A percentile compares a stretch with the other conserved stretches of the same genome.
These are phyloP conservation scores for Empis stercorea DNA, from an alignment of 2,888 invertebrate genomes.

Conservation along the genomic window DNA sequence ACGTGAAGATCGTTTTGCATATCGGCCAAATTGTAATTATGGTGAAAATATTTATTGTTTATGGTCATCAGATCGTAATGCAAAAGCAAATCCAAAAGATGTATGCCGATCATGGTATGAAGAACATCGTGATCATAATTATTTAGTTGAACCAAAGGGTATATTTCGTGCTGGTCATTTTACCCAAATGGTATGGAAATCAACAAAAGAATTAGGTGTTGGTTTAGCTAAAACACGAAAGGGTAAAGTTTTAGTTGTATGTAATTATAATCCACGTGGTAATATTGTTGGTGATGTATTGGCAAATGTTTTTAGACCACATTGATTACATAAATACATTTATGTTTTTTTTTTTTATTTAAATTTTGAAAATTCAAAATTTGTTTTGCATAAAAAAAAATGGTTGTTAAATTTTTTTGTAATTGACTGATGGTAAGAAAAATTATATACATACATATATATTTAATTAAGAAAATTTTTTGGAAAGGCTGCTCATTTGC, in stretches of 20 bases:
- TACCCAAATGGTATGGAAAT: constrained; percentile 61
- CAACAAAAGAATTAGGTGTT: constrained; percentile 53
- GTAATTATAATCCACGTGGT: constrained; percentile 21
- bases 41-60: constrained; percentile 48
- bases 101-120: constrained; percentile 45
- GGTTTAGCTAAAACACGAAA: constrained; percentile 57
- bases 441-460: too few species aligned
- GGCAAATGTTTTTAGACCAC: constrained; percentile 18
- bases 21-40: constrained; percentile 49
- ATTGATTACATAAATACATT: constrained; percentile 5
- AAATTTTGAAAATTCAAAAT: too few species aligned
- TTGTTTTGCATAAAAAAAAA: too few species aligned
- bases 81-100: constrained; percentile 39
- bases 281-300: constrained; percentile 21
- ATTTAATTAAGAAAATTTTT: too few species aligned
- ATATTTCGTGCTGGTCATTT: constrained; percentile 49
- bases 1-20: constrained; percentile 48
- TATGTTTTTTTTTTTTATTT: too few species aligned
- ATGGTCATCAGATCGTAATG: constrained; percentile 42
- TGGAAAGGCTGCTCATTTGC: too few species aligned
- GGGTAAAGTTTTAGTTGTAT: constrained; percentile 69
- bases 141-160: constrained; percentile 33
- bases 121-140: constrained; percentile 41
- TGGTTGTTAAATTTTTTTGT: too few species aligned
- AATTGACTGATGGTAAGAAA: too few species aligned